These are phyloP conservation scores for Dryobotodes eremita DNA, from an alignment of 2,888 invertebrate genomes.

Conservation along the genomic window DNA sequence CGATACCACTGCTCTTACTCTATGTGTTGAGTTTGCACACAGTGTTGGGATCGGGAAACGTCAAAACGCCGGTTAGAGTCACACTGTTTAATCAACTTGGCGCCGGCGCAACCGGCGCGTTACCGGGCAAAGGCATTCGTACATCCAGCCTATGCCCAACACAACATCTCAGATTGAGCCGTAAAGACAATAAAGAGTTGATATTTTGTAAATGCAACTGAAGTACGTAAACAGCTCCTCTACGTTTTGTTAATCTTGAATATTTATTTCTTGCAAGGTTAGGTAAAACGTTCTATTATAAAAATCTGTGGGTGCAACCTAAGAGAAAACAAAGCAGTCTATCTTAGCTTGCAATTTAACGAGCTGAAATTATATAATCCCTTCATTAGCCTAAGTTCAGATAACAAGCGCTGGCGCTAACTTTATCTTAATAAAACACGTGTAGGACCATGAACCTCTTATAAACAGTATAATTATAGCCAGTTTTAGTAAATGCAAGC, in stretches of 20 bases:
- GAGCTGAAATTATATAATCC: slow-evolving; percentile 22
- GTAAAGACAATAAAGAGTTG: not conserved
- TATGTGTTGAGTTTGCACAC: no score
- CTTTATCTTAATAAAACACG: slow-evolving; percentile 15
- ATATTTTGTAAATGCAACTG: not conserved
- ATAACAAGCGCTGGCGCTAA: slow-evolving; percentile 12
- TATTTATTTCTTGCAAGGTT: not conserved
- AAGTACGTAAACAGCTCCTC: not conserved
- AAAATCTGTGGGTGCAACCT: not conserved
- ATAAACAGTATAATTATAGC: slow-evolving; percentile 17
- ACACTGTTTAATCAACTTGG: no score
- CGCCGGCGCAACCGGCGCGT: no score
- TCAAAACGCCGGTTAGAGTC: no score
- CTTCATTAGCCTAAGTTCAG: slow-evolving; percentile 24
- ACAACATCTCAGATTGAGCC: not conserved
- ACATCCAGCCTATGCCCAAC: no score
- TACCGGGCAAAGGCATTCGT: no score
- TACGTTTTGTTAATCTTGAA: not conserved
- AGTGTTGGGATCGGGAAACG: no score
- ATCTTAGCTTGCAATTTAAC: slow-evolving; percentile 28
- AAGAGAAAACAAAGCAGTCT: slow-evolving; percentile 5
- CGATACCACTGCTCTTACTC: no score
- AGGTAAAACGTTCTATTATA: not conserved
- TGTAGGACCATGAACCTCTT: not conserved
- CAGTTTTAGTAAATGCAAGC: no score